Evolutionary conservation across 2,113 vertebrate genomes (phyloP).

Genomic region (Daubentonia madagascariensis): DNA sequence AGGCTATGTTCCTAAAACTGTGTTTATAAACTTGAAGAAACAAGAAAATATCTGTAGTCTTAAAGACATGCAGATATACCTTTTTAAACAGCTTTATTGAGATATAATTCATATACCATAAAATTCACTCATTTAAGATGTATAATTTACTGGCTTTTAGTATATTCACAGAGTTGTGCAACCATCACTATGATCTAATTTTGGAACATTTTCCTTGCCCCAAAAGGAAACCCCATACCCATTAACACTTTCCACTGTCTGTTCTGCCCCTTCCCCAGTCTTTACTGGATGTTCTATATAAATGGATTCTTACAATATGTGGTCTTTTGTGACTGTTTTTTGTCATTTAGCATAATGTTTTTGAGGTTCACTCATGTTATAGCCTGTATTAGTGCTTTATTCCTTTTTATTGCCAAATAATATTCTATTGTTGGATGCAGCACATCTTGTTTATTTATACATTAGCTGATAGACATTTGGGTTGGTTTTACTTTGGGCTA

Average conservation of each 20-base stretch:
- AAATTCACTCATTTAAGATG: background rate
- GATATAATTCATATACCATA: background rate
- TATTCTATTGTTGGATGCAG: background rate
- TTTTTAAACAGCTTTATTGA: background rate
- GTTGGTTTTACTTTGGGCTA: background rate
- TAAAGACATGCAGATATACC: slow-evolving; percentile 41
- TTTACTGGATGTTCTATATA: background rate
- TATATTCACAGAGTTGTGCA: background rate
- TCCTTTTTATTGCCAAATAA: background rate
- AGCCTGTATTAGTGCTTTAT: background rate
- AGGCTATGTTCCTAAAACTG: background rate
- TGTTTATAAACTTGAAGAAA: slow-evolving; percentile 36
- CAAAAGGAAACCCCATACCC: background rate
- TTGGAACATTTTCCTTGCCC: background rate
- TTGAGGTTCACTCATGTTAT: background rate
- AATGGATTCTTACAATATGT: background rate
- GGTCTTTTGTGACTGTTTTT: background rate
- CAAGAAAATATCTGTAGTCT: slow-evolving; percentile 40
- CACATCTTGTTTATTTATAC: background rate
- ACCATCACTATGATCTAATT: background rate
- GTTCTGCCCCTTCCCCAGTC: background rate
- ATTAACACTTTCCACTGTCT: background rate
- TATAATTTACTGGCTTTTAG: background rate
- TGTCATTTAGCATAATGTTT: background rate
- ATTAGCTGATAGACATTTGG: background rate